phyloP scores from a whole-genome alignment of 1,140 invertebrate genomes.

The Sycophaga agraensis region DNA sequence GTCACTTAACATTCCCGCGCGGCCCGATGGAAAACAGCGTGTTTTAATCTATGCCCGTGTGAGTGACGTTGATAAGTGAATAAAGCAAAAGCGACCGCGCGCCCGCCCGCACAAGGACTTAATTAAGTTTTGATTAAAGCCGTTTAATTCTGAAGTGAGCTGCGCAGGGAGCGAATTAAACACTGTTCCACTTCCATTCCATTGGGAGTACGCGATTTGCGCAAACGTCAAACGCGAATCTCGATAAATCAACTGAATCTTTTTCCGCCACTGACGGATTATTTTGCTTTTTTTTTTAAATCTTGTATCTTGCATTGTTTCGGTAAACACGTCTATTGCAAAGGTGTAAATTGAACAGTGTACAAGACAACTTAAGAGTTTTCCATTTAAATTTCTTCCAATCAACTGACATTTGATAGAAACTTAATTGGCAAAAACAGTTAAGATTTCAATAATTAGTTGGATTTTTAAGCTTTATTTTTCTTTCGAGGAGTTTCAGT shows the following conservation, averaged over 20 bases:
- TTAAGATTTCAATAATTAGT: too few species aligned
- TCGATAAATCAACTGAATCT: too few species aligned
- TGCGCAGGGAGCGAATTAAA: neutral
- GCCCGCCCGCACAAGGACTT: too few species aligned
- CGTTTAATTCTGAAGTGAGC: neutral
- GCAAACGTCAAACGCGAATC: neutral
- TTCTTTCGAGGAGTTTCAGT: too few species aligned
- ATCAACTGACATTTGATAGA: too few species aligned
- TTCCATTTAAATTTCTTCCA: too few species aligned
- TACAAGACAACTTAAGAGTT: too few species aligned
- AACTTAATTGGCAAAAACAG: too few species aligned
- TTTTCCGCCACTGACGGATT: too few species aligned
- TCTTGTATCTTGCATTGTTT: neutral
- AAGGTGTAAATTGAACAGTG: too few species aligned
- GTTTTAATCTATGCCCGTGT: conserved; percentile 3
- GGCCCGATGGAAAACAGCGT: conserved; percentile 3
- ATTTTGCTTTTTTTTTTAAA: neutral
- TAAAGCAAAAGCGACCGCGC: conserved; percentile 2
- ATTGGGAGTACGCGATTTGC: neutral
- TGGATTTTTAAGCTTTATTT: too few species aligned
- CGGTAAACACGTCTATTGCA: too few species aligned
- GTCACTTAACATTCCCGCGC: conserved; percentile 16
- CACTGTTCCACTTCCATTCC: neutral
- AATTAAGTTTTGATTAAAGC: conserved; percentile 21
- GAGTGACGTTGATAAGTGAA: conserved; percentile 23